phyloP scores from a whole-genome alignment of 2,113 vertebrate species.

The Rhagologus leucostigma region DNA sequence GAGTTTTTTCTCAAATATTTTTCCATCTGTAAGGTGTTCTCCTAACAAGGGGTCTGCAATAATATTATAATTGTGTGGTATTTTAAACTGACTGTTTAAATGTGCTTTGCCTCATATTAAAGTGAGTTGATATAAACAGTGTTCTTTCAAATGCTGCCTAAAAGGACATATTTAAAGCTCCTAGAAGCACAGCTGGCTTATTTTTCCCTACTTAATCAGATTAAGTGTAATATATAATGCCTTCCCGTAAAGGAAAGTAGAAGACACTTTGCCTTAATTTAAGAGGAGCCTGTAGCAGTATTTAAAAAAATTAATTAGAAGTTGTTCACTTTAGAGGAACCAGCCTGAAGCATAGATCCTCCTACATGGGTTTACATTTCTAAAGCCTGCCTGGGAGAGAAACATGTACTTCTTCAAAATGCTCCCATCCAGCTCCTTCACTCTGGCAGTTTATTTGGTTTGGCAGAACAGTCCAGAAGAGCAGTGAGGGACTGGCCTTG shows the following conservation, averaged over 20 bases:
- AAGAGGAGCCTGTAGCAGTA: slow-evolving; percentile 52
- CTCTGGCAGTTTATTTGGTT: neutral
- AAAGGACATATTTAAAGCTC: slow-evolving; percentile 58
- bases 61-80: slow-evolving; percentile 48
- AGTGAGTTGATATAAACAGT: slow-evolving; percentile 48
- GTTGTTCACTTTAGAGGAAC: slow-evolving; percentile 60
- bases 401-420: neutral
- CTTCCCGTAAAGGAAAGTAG: slow-evolving; percentile 57
- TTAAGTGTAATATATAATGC: slow-evolving; percentile 45
- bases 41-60: neutral
- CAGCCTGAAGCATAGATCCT: slow-evolving; percentile 50
- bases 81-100: slow-evolving; percentile 59
- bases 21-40: slow-evolving; percentile 28
- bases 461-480: neutral
- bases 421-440: neutral
- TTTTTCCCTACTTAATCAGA: slow-evolving; percentile 54
- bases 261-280: slow-evolving; percentile 51
- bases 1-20: slow-evolving; percentile 14
- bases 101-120: slow-evolving; percentile 52
- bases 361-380: slow-evolving; percentile 39
- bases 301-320: slow-evolving; percentile 64
- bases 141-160: slow-evolving; percentile 50
- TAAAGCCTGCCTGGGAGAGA: slow-evolving; percentile 14
- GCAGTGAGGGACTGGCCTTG: neutral
- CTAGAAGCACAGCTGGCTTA: slow-evolving; percentile 28